Evolutionary conservation across 2,113 vertebrate genomes (phyloP).

Genomic region (Psephotus haematonotus): DNA sequence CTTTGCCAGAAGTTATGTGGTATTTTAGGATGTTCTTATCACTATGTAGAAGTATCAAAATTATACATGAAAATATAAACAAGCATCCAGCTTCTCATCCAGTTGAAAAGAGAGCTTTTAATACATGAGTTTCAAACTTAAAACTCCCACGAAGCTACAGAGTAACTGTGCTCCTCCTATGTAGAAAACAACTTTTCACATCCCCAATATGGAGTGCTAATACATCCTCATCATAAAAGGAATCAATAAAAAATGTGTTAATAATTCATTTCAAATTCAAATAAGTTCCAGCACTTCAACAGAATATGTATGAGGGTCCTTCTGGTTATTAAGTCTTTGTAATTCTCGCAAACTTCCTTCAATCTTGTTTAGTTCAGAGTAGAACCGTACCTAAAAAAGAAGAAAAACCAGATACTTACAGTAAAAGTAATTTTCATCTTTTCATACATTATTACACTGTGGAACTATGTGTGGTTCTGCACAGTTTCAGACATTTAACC

Average conservation of each 20-base stretch:
- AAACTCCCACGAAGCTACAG: not conserved
- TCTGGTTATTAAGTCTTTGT: conserved; percentile 73
- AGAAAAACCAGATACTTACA: not conserved
- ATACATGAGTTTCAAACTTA: not conserved
- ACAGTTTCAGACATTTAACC: not conserved
- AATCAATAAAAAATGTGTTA: conserved; percentile 66
- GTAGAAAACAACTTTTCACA: conserved; percentile 44
- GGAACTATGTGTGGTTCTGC: not conserved
- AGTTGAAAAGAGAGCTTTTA: not conserved
- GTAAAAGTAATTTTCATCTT: not conserved
- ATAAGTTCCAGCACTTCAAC: conserved; percentile 93
- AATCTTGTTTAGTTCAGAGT: conserved; percentile 92
- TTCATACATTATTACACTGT: not conserved
- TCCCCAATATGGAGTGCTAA: conserved; percentile 58
- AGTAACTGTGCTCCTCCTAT: not conserved
- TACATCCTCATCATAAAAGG: conserved; percentile 47
- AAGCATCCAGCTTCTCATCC: not conserved
- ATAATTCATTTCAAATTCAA: conserved; percentile 72
- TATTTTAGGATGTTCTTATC: not conserved
- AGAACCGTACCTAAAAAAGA: conserved; percentile 82
- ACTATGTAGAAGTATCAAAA: not conserved
- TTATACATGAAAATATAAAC: not conserved
- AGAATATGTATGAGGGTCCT: conserved; percentile 82
- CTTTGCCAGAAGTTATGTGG: conserved; percentile 30
- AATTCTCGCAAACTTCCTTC: conserved; percentile 87